Evolutionary conservation across 2,888 invertebrate genomes (phyloP), one percentile per base, ranked within the genome.

Genomic region (Apodemia hepburni): DNA sequence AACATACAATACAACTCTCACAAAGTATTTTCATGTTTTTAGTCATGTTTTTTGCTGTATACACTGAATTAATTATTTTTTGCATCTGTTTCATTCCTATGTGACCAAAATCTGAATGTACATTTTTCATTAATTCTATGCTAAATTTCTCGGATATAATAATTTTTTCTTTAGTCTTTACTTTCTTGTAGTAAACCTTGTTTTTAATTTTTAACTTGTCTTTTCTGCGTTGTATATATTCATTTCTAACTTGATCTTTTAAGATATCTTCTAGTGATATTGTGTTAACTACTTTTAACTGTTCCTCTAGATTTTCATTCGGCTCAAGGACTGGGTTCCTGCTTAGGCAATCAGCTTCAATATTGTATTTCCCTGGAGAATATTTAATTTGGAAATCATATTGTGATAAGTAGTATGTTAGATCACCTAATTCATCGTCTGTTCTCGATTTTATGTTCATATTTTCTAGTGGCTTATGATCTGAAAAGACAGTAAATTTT

Each of bases 391-490:
- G 12, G 29, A 62, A 65, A 60, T 65, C 42, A 51, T 60, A 65
- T 35, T 65, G 65, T 33, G 65, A 65, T 42, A 65, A 33, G 49
- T 61, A 64, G 35, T 33, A n/a, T 45, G 71, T 65, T 3, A 73
- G 18, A 66, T 71, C 70, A 5, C 70, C 73, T 18, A 72, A 47
- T 63, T 71, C 72, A 57, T 72, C 71, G 47, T 74, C 74, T 3
- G 72, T 70, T 65, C 72, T 71, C 12, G 68, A 54, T 58, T 61
- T 71, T 9, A 73, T 62, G 54, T 73, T 72, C 59, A 71, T 58
- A 17, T 71, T 71, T 58, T 35, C 35, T 9, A 35, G 35, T 35
- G 35, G 35, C 35, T 35, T 35, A 9, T 35, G 35, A 35, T 35
- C 35, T 9, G 35, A 35, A 35, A 35, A 35, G 35, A 35, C 35